Conservation (phyloP, 2,888 invertebrate genomes). For the Archips crataeganus region DNA sequence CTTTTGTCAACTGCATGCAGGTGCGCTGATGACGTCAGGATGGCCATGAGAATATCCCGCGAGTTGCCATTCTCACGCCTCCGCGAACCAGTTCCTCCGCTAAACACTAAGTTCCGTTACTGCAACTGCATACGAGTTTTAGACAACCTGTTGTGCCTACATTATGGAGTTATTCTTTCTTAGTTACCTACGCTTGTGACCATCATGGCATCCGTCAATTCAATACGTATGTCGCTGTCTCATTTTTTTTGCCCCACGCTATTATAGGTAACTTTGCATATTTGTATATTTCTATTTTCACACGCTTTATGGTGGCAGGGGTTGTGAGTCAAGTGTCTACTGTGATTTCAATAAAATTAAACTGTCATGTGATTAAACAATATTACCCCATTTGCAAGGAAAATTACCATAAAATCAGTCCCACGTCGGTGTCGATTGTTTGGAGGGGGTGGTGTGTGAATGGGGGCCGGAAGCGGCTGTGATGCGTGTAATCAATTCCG, state of each 20-base stretch:
- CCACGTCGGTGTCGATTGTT: slow-evolving; percentile 71
- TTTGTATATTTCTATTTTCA: slow-evolving; percentile 13
- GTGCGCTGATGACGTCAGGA: slow-evolving; percentile 76
- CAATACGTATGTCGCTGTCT: neutral
- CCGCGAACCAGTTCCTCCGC: slow-evolving; percentile 77
- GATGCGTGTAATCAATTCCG: slow-evolving; percentile 78
- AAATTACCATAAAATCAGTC: slow-evolving; percentile 82
- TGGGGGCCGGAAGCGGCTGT: slow-evolving; percentile 68
- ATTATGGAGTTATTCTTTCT: slow-evolving; percentile 16
- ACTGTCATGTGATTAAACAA: slow-evolving; percentile 42
- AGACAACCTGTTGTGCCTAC: slow-evolving; percentile 37
- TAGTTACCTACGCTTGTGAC: neutral
- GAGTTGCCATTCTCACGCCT: slow-evolving; percentile 82
- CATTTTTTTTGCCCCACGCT: neutral
- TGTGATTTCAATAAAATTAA: slow-evolving; percentile 32
- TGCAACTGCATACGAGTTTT: slow-evolving; percentile 61
- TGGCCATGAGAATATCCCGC: slow-evolving; percentile 77
- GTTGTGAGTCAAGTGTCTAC: slow-evolving; percentile 29
- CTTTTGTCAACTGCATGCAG: slow-evolving; percentile 73
- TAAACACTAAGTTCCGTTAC: slow-evolving; percentile 76
- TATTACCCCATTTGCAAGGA: slow-evolving; percentile 61
- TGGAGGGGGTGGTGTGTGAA: slow-evolving; percentile 62
- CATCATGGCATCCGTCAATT: neutral
- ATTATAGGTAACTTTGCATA: neutral
- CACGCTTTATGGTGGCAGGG: slow-evolving; percentile 14